Evolutionary conservation across 1,140 invertebrate genomes (phyloP).

Genomic region (Manduca sexta): DNA sequence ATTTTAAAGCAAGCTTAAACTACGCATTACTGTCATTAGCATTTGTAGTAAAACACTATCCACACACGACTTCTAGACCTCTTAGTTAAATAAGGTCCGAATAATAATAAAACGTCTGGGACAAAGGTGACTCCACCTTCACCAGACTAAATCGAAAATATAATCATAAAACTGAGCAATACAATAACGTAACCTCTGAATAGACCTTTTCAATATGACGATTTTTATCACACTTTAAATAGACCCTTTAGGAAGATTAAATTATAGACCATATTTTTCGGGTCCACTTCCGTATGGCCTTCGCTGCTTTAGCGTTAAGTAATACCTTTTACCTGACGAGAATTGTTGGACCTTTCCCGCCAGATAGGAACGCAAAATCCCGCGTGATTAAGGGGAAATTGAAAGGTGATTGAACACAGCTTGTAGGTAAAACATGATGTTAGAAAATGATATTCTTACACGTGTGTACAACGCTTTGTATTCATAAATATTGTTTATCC

Average conservation of each 20-base stretch:
- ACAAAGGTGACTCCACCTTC: not conserved
- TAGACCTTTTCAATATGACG: constrained; percentile 52
- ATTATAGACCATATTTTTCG: constrained; percentile 52
- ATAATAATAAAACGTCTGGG: too few relatives aligned
- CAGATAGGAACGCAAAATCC: constrained; percentile 23
- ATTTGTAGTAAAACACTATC: too few relatives aligned
- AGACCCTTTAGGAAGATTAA: constrained; percentile 56
- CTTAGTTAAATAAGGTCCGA: too few relatives aligned
- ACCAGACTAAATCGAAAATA: constrained; percentile 9
- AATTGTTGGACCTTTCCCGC: constrained; percentile 23
- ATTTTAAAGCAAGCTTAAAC: too few relatives aligned
- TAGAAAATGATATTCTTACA: constrained; percentile 2
- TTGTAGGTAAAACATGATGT: constrained; percentile 4
- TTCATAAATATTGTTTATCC: too few relatives aligned
- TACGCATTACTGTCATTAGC: too few relatives aligned
- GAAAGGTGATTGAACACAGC: constrained; percentile 12
- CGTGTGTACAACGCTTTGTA: too few relatives aligned
- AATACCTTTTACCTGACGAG: constrained; percentile 29
- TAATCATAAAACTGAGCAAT: constrained; percentile 31
- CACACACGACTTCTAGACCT: too few relatives aligned
- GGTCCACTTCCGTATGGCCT: constrained; percentile 29
- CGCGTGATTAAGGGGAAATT: constrained; percentile 22
- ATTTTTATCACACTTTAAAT: too few relatives aligned
- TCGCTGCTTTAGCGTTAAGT: constrained; percentile 25
- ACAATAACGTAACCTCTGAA: constrained; percentile 30